Evolutionary conservation across 23 tunicate genomes (phyloP), one percentile per base, ranked within the genome.

Genomic region (Phallusia fumigata): DNA sequence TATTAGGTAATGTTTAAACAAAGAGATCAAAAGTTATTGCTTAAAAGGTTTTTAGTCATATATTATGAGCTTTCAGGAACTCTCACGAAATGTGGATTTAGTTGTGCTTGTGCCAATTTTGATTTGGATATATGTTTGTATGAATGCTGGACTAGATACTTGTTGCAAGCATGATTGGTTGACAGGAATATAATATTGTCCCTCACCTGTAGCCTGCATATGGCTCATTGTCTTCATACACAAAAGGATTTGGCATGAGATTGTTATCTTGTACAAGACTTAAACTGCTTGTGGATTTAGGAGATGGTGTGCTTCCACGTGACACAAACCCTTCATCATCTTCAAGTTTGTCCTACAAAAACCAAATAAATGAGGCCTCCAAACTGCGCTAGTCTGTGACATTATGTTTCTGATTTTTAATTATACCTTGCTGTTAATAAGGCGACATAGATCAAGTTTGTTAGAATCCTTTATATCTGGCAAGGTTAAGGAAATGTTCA

Each of bases 261-360:
- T 72, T 84, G 1, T 30, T 33, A 69, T 86, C 84, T 24, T 69
- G 79, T 13, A 6, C 32, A 33, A 53, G 51, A 0, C 45, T 34
- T 0, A 34, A 36, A 22, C 24, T 40, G 21, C 40, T 32, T 32
- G 34, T 22, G 5, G 32, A 30, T 40, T 40, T 44, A 2, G 81
- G 58, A 77, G 19, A 6, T 30, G 53, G 53, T 45, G 76, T 73
- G 77, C 74, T 34, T 26, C 80, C 65, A 79, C 84, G 84, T 31
- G 89, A 86, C 34, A 86, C 89, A 82, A 88, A 88, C 28, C 86
- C 86, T 34, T 81, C 91, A 49, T 82, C 86, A 8, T 73, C 76
- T 31, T 52, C 76, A 83, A 81, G 32, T 40, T 81, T 45, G 30
- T 79, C 73, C 65, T 76, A 33, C 15, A 84, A 53, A 75, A 84